Evolutionary conservation across 1,140 invertebrate genomes (phyloP), one percentile per base, ranked within the genome.

Genomic region (Drosophila nigromelanica): DNA sequence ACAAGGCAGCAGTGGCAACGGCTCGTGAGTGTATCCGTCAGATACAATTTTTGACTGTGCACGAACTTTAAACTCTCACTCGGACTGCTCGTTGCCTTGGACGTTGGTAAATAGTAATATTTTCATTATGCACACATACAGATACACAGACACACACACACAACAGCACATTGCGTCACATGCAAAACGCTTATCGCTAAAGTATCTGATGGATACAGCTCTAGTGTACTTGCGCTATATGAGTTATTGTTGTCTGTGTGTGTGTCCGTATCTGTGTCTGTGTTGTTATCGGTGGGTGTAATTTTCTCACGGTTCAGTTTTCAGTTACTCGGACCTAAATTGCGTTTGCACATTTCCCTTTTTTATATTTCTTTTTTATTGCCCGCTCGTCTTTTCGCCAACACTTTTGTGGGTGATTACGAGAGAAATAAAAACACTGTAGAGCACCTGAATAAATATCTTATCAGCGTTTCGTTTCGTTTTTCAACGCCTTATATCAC

Each of bases 291-390:
- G 69, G 83, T 89, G 83, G 83, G 83, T 89, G 83, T 89, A 89
- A 80, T 89, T 89, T 89, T 89, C 85, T 89, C 83, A 89, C 83
- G 85, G 80, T 89, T 89, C 85, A 83, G 50, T 89, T 87, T 89
- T 89, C 83, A 78, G 76, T 87, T 77, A 62, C 64, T 79, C 72
- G 68, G 71, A 76, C 78, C 71, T 89, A 86, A 87, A 82, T 89
- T 89, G 78, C 83, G 79, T 89, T 89, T 89, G 79, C 82, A 89
- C 82, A 89, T 89, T 89, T 87, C 76, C 80, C 76, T 75, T 78
- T 73, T 58, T 52, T 51, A 11, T 51, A 24, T 55, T 47, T 48
- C 11, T 74, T 75, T 74, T 75, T 74, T 79, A 59, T 80, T 56
- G 62, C 58, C 54, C 47, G 50, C 42, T 45, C 37, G 52, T 69